Percentiles rank a stretch among this genome's conserved stretches.
These are phyloP conservation scores for Eilema sororculum DNA, from an alignment of 2,888 invertebrate genomes.

Conservation along the genomic window DNA sequence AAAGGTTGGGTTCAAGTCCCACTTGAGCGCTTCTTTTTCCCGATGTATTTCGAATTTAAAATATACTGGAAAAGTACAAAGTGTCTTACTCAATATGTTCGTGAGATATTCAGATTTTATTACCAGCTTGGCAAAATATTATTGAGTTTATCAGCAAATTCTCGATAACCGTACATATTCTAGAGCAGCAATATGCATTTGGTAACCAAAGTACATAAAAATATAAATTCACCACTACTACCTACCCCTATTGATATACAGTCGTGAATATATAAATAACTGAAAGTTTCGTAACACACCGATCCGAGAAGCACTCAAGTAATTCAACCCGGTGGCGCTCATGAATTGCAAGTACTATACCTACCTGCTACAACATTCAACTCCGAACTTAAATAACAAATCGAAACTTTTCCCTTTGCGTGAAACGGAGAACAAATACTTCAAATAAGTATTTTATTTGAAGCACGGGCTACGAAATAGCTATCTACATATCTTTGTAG, in stretches of 20 bases:
- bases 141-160: too few relatives aligned
- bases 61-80: too few relatives aligned
- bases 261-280: background rate
- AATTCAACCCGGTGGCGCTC: background rate
- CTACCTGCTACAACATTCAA: too few relatives aligned
- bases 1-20: too few relatives aligned
- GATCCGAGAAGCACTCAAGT: background rate
- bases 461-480: background rate
- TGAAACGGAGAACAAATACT: constrained; percentile 1
- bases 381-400: background rate
- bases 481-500: background rate
- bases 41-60: too few relatives aligned
- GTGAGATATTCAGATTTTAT: too few relatives aligned
- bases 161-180: too few relatives aligned
- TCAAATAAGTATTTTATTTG: constrained; percentile 1
- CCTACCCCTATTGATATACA: background rate
- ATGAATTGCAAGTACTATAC: background rate
- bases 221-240: background rate
- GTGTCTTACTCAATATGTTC: too few relatives aligned
- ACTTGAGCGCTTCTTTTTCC: too few relatives aligned
- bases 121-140: too few relatives aligned
- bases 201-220: too few relatives aligned
- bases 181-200: too few relatives aligned
- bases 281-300: background rate
- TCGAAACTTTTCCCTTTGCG: background rate